phyloP scores from a whole-genome alignment of 2,113 vertebrate species.

The Deroptyus accipitrinus region DNA sequence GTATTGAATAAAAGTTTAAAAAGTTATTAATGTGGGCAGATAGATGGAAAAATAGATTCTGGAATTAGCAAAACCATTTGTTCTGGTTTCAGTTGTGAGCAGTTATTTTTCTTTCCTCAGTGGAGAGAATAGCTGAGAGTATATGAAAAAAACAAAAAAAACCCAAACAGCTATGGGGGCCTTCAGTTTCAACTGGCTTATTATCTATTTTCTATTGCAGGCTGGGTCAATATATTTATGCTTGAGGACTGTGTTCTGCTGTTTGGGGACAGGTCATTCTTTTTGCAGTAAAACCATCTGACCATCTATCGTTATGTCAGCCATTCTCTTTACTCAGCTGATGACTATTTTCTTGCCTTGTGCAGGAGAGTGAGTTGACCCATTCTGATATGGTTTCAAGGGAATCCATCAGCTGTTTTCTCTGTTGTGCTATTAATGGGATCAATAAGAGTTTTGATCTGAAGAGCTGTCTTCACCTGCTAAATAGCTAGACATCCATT shows the following conservation, averaged over 20 bases:
- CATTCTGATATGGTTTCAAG: background rate
- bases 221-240: background rate
- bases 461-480: background rate
- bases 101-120: background rate
- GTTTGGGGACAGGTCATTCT: background rate
- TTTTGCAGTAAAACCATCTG: slow-evolving; percentile 8
- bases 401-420: background rate
- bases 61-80: background rate
- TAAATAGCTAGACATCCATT: background rate
- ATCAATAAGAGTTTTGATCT: background rate
- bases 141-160: background rate
- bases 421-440: background rate
- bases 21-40: background rate
- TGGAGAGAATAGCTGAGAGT: background rate
- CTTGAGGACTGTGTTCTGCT: background rate
- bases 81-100: background rate
- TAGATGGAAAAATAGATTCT: background rate
- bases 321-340: slow-evolving; percentile 49
- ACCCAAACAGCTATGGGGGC: background rate
- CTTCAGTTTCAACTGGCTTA: background rate
- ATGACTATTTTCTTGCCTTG: slow-evolving; percentile 42
- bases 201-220: background rate
- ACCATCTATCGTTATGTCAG: slow-evolving; percentile 52
- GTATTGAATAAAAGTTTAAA: background rate
- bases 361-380: background rate